A percentile compares a stretch with the other conserved stretches of the same genome.
Evolutionary conservation across 2,797 vertebrate genomes (phyloP).

Genomic region (Paratrypauchen microcephalus): DNA sequence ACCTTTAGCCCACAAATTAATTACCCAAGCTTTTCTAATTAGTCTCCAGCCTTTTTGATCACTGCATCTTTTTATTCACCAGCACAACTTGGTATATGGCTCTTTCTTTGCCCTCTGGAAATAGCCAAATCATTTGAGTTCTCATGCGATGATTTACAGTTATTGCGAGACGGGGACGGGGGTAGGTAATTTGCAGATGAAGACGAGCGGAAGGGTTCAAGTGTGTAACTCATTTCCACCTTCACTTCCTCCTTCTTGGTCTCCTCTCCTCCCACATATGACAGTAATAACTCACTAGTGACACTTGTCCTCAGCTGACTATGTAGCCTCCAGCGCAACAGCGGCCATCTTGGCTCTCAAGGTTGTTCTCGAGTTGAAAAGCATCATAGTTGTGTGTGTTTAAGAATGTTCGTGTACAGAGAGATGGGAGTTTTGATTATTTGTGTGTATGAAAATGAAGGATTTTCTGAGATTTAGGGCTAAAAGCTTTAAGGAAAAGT

Average conservation of each 20-base stretch:
- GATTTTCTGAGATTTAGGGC: neutral
- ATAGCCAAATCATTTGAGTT: conserved; percentile 68
- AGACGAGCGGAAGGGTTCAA: conserved; percentile 61
- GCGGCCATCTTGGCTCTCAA: conserved; percentile 44
- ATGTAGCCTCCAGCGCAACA: conserved; percentile 25
- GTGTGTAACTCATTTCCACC: conserved; percentile 66
- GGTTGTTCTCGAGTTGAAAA: conserved; percentile 44
- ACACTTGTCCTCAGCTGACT: conserved; percentile 49
- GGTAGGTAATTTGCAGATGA: conserved; percentile 66
- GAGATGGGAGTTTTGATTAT: neutral
- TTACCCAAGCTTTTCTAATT: conserved; percentile 71
- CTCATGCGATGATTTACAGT: conserved; percentile 73
- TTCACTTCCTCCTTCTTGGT: conserved; percentile 36
- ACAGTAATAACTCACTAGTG: conserved; percentile 54
- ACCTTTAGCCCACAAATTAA: conserved; percentile 41
- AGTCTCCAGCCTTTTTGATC: conserved; percentile 63
- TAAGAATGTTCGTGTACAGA: neutral
- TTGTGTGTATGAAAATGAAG: neutral
- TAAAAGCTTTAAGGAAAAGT: too few species aligned
- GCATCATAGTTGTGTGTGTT: neutral
- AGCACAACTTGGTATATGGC: neutral
- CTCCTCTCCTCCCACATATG: conserved; percentile 41
- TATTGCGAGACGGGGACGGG: conserved; percentile 54
- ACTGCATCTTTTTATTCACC: conserved; percentile 57
- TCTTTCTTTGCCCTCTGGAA: conserved; percentile 60